Percentiles rank a stretch among this genome's conserved stretches.
These are phyloP conservation scores for Diachasma alloeum DNA, from an alignment of 1,140 invertebrate genomes.

Conservation along the genomic window DNA sequence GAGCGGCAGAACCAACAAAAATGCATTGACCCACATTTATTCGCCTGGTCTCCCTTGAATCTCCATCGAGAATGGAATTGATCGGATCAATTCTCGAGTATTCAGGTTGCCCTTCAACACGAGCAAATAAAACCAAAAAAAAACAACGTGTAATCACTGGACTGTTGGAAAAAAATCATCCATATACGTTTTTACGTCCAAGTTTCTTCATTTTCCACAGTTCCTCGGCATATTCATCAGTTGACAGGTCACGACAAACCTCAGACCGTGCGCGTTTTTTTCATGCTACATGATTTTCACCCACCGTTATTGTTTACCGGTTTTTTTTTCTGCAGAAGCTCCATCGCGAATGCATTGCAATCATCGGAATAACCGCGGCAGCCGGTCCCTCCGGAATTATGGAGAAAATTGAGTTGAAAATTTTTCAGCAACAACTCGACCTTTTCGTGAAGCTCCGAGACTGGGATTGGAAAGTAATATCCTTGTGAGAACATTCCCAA, in stretches of 20 bases:
- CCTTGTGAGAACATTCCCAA: not conserved
- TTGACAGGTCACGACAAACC: constrained; percentile 25
- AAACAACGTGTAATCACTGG: no score
- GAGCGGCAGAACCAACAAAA: no score
- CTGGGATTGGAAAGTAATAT: not conserved
- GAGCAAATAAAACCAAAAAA: no score
- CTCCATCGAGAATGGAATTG: no score
- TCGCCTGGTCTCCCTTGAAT: no score
- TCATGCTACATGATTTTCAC: constrained; percentile 35
- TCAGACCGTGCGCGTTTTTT: constrained; percentile 26
- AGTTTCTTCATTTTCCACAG: not conserved
- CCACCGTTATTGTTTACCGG: constrained; percentile 36
- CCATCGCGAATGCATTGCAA: not conserved
- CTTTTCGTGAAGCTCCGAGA: not conserved
- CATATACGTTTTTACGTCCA: no score
- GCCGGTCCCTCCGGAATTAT: not conserved
- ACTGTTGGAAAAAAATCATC: no score
- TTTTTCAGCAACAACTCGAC: not conserved
- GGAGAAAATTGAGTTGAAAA: not conserved
- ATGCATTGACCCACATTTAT: no score
- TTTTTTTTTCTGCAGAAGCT: constrained; percentile 4
- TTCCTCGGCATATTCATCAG: constrained; percentile 13
- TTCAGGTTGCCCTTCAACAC: no score
- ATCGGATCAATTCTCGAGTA: no score
- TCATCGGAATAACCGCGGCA: not conserved